These are phyloP conservation scores for Gadopsis marmoratus DNA, from an alignment of 2,797 vertebrate genomes.

Conservation along the genomic window DNA sequence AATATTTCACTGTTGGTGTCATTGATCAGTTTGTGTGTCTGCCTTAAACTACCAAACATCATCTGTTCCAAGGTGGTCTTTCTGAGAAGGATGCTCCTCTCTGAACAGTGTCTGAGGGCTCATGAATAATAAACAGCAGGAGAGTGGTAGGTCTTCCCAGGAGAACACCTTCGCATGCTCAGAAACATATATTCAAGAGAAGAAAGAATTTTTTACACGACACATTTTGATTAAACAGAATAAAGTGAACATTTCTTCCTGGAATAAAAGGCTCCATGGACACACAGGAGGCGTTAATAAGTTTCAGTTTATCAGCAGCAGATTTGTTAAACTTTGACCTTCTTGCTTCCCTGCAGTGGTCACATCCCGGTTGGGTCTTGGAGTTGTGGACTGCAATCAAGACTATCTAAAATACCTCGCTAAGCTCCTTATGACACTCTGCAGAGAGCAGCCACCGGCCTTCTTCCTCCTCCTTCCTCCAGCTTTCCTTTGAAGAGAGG, in stretches of 20 bases:
- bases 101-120: not conserved
- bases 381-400: conserved; percentile 25
- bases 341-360: conserved; percentile 28
- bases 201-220: not conserved
- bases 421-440: conserved; percentile 68
- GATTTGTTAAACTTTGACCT: conserved; percentile 23
- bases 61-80: not conserved
- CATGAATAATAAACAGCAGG: not conserved
- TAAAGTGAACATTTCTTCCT: not conserved
- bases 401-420: conserved; percentile 49
- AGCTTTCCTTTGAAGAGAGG: not conserved
- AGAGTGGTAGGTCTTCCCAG: not conserved
- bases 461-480: not conserved
- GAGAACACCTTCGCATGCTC: not conserved
- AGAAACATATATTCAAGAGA: not conserved
- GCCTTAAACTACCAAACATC: too few species aligned
- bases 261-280: not conserved
- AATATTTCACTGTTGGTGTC: not conserved
- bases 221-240: not conserved
- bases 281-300: not conserved
- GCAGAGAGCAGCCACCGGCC: not conserved
- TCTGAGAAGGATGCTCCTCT: not conserved
- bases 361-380: conserved; percentile 14
- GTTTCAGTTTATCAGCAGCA: not conserved
- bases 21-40: not conserved